Evolutionary conservation across 2,888 invertebrate species (phyloP).

Genomic region (Nineta flava): DNA sequence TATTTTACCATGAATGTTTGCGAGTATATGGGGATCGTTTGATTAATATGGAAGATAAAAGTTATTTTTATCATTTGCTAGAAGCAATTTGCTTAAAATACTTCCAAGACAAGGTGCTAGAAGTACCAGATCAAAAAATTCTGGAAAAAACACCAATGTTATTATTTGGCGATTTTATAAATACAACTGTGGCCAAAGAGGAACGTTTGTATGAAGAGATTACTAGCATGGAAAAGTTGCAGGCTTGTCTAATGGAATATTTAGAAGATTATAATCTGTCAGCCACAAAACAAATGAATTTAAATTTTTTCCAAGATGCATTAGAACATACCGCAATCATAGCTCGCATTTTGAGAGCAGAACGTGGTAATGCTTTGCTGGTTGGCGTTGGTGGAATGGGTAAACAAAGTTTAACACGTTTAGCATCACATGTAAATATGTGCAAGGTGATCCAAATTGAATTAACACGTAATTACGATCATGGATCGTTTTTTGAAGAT

Average conservation of each 20-base stretch:
- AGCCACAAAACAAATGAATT: conserved; percentile 61
- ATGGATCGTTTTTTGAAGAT: conserved; percentile 71
- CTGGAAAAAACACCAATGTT: conserved; percentile 47
- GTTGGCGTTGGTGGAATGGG: conserved; percentile 87
- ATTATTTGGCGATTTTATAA: conserved; percentile 74
- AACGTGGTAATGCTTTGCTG: conserved; percentile 75
- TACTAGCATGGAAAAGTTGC: conserved; percentile 51
- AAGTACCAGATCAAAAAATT: conserved; percentile 35
- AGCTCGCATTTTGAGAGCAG: conserved; percentile 67
- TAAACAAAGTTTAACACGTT: conserved; percentile 69
- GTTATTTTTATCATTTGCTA: conserved; percentile 61
- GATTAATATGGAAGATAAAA: conserved; percentile 65
- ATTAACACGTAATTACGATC: conserved; percentile 69
- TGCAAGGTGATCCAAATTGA: conserved; percentile 75
- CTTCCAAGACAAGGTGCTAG: conserved; percentile 42
- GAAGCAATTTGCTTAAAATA: conserved; percentile 44
- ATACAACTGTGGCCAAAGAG: conserved; percentile 51
- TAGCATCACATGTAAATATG: conserved; percentile 72
- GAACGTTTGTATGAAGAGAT: conserved; percentile 73
- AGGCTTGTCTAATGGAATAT: conserved; percentile 48
- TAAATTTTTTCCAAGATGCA: conserved; percentile 80
- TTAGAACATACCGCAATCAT: conserved; percentile 77
- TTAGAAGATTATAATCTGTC: conserved; percentile 62
- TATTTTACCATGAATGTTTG: conserved; percentile 85
- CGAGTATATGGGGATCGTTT: conserved; percentile 85